Evolutionary conservation across 1,140 invertebrate genomes (phyloP).

Genomic region (Tribolium castaneum): DNA sequence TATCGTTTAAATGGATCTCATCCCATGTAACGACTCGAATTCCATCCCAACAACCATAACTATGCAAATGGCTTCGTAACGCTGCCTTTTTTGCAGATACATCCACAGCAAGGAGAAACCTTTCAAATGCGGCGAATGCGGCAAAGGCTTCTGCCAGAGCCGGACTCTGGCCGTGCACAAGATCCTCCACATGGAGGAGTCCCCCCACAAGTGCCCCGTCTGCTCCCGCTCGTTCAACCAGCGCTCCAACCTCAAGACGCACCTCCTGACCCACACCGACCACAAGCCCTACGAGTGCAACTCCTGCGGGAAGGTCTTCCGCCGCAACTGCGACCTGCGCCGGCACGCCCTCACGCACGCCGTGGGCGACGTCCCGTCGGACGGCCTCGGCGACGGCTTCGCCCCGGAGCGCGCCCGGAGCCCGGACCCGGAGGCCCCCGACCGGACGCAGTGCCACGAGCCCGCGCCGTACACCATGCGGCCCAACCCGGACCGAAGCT

Average conservation of each 20-base stretch:
- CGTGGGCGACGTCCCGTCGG: slow-evolving; percentile 82
- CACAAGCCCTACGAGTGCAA: slow-evolving; percentile 95
- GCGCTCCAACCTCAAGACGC: slow-evolving; percentile 92
- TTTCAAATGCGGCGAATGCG: slow-evolving; percentile 95
- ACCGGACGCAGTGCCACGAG: slow-evolving; percentile 75
- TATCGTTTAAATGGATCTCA: slow-evolving; percentile 38
- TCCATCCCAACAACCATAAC: slow-evolving; percentile 26
- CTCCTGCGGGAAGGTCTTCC: slow-evolving; percentile 88
- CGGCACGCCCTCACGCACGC: slow-evolving; percentile 87
- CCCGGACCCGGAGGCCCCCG: slow-evolving; percentile 53
- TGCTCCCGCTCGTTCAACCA: slow-evolving; percentile 91
- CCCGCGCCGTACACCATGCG: slow-evolving; percentile 75
- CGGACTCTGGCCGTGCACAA: slow-evolving; percentile 94
- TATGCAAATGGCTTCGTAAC: slow-evolving; percentile 25
- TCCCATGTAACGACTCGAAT: slow-evolving; percentile 28
- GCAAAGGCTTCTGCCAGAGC: slow-evolving; percentile 96
- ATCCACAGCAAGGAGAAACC: slow-evolving; percentile 98
- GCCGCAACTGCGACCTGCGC: slow-evolving; percentile 86
- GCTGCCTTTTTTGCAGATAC: slow-evolving; percentile 76
- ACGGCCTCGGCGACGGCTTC: slow-evolving; percentile 74
- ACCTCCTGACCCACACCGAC: slow-evolving; percentile 94
- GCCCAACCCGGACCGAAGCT: slow-evolving; percentile 64
- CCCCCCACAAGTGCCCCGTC: slow-evolving; percentile 91
- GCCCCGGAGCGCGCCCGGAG: slow-evolving; percentile 65
- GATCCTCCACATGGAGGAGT: slow-evolving; percentile 92